A percentile compares a stretch with the other conserved stretches of the same genome.
These are phyloP conservation scores for Ectemnius cavifrons DNA, from an alignment of 2,888 invertebrate species.

Conservation along the genomic window DNA sequence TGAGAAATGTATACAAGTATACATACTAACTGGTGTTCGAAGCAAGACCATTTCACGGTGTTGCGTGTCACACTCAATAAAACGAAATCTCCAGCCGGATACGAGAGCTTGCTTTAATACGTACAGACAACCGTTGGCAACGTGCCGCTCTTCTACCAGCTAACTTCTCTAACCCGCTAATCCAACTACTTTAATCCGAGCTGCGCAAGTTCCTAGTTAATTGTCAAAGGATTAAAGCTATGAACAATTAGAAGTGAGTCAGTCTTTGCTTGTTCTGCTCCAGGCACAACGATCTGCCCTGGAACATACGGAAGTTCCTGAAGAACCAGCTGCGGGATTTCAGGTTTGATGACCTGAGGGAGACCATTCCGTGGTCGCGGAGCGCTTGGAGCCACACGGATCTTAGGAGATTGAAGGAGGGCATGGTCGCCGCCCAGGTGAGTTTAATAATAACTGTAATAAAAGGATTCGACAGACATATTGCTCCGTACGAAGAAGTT, in stretches of 20 bases:
- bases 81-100: conserved; percentile 3
- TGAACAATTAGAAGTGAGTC: too few relatives aligned
- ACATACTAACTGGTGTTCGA: conserved; percentile 11
- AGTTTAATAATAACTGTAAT: conserved; percentile 63
- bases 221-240: too few relatives aligned
- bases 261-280: conserved; percentile 22
- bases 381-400: conserved; percentile 91
- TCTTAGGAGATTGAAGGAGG: conserved; percentile 85
- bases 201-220: too few relatives aligned
- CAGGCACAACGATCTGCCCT: conserved; percentile 94
- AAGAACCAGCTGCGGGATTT: conserved; percentile 93
- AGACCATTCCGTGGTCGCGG: conserved; percentile 85
- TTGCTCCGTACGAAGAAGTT: conserved; percentile 21
- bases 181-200: too few relatives aligned
- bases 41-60: conserved; percentile 22
- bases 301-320: conserved; percentile 94
- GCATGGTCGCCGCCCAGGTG: conserved; percentile 89
- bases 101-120: background rate
- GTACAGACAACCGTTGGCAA: too few relatives aligned
- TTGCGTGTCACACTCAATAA: conserved; percentile 7
- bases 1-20: too few relatives aligned
- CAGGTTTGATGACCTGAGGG: conserved; percentile 85
- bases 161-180: too few relatives aligned
- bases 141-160: too few relatives aligned
- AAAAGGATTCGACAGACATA: conserved; percentile 31